Percentiles rank a stretch among this genome's conserved stretches.
These are phyloP conservation scores for Oxyruncus cristatus DNA, from an alignment of 2,113 vertebrate genomes.

Conservation along the genomic window DNA sequence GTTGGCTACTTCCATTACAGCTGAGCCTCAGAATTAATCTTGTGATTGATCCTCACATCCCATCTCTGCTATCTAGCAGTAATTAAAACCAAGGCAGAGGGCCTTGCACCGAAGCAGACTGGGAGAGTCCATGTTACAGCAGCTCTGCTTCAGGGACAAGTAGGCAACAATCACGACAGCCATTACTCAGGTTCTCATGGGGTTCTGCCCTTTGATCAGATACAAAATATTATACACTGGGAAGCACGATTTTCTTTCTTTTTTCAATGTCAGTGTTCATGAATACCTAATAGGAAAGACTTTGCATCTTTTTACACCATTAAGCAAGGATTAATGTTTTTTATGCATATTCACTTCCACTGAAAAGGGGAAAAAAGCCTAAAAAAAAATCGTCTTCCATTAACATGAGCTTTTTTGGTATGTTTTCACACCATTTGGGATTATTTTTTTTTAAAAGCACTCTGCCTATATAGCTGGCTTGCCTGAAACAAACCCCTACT, in stretches of 20 bases:
- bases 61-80: not conserved
- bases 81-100: not conserved
- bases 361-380: not conserved
- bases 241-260: not conserved
- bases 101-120: not conserved
- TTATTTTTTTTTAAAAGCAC: not conserved
- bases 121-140: not conserved
- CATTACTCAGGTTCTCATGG: accelerated
- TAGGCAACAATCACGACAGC: not conserved
- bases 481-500: not conserved
- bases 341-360: not conserved
- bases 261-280: not conserved
- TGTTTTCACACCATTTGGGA: not conserved
- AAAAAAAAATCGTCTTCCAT: not conserved
- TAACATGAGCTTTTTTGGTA: not conserved
- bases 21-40: not conserved
- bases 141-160: not conserved
- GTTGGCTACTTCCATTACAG: not conserved
- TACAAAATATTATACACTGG: not conserved
- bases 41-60: not conserved
- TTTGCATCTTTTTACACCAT: constrained; percentile 9
- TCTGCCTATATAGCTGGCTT: not conserved
- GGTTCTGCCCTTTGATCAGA: not conserved
- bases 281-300: not conserved
- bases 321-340: constrained; percentile 9